Base-by-base conservation (phyloP, 2,797 vertebrate species). In the Pelobates cultripes region DNA sequence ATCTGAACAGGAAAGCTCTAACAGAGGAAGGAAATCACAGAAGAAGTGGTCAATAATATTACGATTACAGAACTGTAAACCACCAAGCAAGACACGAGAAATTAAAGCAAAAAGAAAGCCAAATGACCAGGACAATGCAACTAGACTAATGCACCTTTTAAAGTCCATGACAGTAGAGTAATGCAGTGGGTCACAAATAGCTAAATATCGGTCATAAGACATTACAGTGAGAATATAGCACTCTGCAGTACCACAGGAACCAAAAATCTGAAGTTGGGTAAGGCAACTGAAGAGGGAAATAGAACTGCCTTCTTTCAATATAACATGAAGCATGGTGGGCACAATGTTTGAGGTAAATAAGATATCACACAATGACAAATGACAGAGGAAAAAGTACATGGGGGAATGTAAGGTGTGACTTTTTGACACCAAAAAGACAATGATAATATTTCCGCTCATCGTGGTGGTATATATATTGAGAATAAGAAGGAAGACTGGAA, bases 131-230 rank as follows among this genome's bases (percentile, higher is more conserved):
- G 28, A 28, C 28, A 28, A 28, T 28, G 28, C 28, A 9, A 67
- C 77, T 70, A 15, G 51, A 57, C 41, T 15, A 70, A 6, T 45
- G 8, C 42, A 70, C 68, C 51, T n/a, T 4, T 45, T 44, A 14
- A 40, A 6, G 69, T 70, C 55, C 77, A 78, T 78, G n/a, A 78
- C 8, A 12, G 77, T 28, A 1, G 61, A 9, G 44, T 77, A 77
- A 17, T 28, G 68, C 3, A 79, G 40, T 28, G 28, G 28, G 28
- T 28, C 1, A 28, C 28, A 28, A 28, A 28, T 28, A 28, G 28
- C 28, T 28, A 28, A 28, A 28, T 28, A 28, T 28, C 28, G 28
- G 28, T 28, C 28, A 28, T 28, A 28, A 28, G 28, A 28, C 28
- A 28, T 28, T 28, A 28, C 28, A 28, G 28, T 28, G 28, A 28